Conservation (phyloP, 2,888 invertebrate species). For the Brachyopa scutellaris region DNA sequence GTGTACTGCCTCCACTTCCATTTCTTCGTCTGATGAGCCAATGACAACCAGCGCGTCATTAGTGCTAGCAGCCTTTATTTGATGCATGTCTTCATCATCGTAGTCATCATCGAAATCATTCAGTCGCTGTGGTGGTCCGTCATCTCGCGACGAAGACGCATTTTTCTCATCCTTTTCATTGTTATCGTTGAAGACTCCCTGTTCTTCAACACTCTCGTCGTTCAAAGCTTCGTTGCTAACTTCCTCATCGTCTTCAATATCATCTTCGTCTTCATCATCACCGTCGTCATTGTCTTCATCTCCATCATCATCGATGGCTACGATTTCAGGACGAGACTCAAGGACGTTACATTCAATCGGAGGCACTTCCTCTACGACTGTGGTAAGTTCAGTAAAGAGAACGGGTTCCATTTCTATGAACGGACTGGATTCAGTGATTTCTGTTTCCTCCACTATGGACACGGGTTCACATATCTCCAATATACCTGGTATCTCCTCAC, state of each 20-base stretch:
- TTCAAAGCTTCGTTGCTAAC: constrained; percentile 35
- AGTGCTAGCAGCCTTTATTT: constrained; percentile 52
- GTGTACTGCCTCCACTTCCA: constrained; percentile 3
- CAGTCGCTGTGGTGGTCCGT: not conserved
- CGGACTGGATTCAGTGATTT: not conserved
- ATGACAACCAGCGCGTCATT: constrained; percentile 53
- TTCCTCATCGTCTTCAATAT: constrained; percentile 39
- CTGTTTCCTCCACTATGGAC: not conserved
- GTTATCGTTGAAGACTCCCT: not conserved
- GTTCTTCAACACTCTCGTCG: constrained; percentile 41
- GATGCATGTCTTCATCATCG: constrained; percentile 27
- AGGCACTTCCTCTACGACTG: not conserved
- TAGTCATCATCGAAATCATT: constrained; percentile 49
- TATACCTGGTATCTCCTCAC: constrained; percentile 47
- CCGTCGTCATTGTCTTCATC: constrained; percentile 39
- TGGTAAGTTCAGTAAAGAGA: constrained; percentile 6
- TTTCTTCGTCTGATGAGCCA: constrained; percentile 58
- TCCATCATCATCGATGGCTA: constrained; percentile 52
- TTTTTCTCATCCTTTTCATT: not conserved
- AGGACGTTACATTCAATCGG: not conserved
- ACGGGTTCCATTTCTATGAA: not conserved
- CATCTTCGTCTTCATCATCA: constrained; percentile 28
- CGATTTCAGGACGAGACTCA: constrained; percentile 20
- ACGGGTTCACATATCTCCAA: not conserved
- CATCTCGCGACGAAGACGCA: not conserved